Evolutionary conservation across 2,113 vertebrate genomes (phyloP), one percentile per base, ranked within the genome.

Genomic region (Hymenochirus boettgeri): DNA sequence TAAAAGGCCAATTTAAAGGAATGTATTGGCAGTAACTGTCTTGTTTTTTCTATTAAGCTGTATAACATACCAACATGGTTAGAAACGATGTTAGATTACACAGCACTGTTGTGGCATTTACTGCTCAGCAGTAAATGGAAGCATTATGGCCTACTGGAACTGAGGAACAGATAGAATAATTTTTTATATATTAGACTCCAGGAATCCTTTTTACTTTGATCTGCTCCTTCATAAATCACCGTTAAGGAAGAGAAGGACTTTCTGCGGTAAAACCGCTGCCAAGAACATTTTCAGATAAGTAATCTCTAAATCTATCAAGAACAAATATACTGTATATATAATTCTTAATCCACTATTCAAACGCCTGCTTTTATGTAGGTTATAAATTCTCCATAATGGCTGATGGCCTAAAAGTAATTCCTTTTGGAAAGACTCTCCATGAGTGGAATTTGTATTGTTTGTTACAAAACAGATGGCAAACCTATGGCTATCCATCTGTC

Each of bases 161-260:
- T 57, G 19, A 42, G 27, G 24, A 65, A 48, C 19, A 65, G 64
- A 66, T 66, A 58, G 33, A 45, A 66, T 66, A 58, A 58, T 58
- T 66, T 25, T 58, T 48, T 66, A n/a, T 66, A 31, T 51, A 66
- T 39, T 27, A 51, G 46, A 37, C 31, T 24, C 63, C 27, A 25
- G 42, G 29, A 57, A 57, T 50, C 45, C 12, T 65, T 57, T 50
- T 29, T 52, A 50, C n/a, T 5, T 65, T 57, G 37, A 57, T 65
- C 22, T 31, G 17, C 23, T 29, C 55, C n/a, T 25, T 27, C 55
- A 59, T 66, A 66, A 66, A 66, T 66, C 46, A 52, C n/a, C 26
- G 19, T 7, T 25, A 12, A 46, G 35, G 22, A 51, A 27, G 45
- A 51, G 26, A 51, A 66, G 27, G 18, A 37, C 31, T 37, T 35